These are phyloP conservation scores for Alentia gelatinosa DNA, from an alignment of 2,888 invertebrate genomes.

Conservation along the genomic window DNA sequence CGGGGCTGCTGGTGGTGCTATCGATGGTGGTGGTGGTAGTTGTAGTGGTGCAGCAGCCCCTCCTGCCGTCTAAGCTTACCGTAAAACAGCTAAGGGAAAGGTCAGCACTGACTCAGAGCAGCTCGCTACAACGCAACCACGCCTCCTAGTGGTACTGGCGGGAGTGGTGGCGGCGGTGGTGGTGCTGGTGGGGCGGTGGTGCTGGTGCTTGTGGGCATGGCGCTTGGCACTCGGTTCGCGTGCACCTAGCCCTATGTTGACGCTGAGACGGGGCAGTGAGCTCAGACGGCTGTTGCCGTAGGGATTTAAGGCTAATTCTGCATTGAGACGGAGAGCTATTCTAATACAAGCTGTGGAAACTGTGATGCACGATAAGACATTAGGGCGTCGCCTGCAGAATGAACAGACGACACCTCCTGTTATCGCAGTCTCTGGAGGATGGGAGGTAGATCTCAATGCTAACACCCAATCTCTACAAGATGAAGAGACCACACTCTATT, in stretches of 20 bases:
- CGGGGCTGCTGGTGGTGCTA: not conserved
- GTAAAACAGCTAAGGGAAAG: not conserved
- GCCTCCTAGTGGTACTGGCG: not conserved
- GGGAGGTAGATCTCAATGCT: too few species aligned
- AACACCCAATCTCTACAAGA: too few species aligned
- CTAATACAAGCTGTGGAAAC: too few species aligned
- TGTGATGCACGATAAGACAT: too few species aligned
- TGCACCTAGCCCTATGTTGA: not conserved
- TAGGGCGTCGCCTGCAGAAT: too few species aligned
- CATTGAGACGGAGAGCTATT: too few species aligned
- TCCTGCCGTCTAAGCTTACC: not conserved
- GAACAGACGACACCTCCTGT: too few species aligned
- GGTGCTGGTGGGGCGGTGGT: not conserved
- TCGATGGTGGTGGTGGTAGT: not conserved
- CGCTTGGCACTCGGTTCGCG: not conserved
- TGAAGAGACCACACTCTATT: too few species aligned
- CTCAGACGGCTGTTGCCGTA: not conserved
- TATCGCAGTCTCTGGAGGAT: too few species aligned
- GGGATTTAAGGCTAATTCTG: too few species aligned
- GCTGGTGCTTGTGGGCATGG: not conserved
- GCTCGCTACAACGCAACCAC: not conserved
- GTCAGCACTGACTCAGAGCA: constrained; percentile 29
- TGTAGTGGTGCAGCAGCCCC: not conserved
- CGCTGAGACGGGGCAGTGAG: not conserved
- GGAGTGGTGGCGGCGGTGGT: not conserved